phyloP scores from a whole-genome alignment of 2,888 invertebrate species.

The Scaptodrosophila latifasciaeformis region DNA sequence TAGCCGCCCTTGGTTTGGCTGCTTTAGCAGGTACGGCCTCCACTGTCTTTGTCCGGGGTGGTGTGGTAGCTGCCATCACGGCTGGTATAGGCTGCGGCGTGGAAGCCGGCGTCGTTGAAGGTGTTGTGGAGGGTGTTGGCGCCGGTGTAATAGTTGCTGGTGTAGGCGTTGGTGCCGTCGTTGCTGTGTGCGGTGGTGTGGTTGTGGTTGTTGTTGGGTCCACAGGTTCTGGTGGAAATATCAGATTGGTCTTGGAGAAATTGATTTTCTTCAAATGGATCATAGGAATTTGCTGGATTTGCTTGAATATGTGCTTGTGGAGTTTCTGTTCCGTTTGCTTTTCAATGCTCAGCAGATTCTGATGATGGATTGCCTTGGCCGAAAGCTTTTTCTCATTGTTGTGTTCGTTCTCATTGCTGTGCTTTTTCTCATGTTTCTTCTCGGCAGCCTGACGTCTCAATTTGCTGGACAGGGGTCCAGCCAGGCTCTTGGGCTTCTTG shows the following conservation, averaged over 20 bases:
- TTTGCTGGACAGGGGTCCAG: not conserved
- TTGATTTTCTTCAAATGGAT: not conserved
- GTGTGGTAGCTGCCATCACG: slow-evolving; percentile 10
- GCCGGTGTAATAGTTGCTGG: slow-evolving; percentile 36
- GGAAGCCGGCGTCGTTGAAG: slow-evolving; percentile 27
- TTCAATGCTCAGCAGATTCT: slow-evolving; percentile 19
- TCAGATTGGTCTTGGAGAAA: not conserved
- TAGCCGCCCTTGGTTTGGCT: slow-evolving; percentile 25
- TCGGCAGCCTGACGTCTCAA: not conserved
- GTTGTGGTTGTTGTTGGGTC: slow-evolving; percentile 20
- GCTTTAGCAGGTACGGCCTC: slow-evolving; percentile 15
- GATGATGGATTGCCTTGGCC: not conserved
- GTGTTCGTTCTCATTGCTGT: not conserved
- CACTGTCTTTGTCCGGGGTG: not conserved
- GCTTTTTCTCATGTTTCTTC: not conserved
- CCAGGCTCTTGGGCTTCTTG: not conserved
- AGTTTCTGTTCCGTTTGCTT: slow-evolving; percentile 32
- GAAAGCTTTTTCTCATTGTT: not conserved
- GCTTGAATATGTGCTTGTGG: slow-evolving; percentile 33
- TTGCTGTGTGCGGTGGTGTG: slow-evolving; percentile 27
- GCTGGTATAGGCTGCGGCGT: slow-evolving; percentile 19
- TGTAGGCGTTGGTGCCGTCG: slow-evolving; percentile 21
- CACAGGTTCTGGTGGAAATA: slow-evolving; percentile 18
- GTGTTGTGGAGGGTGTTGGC: slow-evolving; percentile 32
- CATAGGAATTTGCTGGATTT: slow-evolving; percentile 13